Percentiles rank a stretch among this genome's conserved stretches.
Conservation (phyloP, 2,888 invertebrate genomes). For the Eristalis arbustorum region DNA sequence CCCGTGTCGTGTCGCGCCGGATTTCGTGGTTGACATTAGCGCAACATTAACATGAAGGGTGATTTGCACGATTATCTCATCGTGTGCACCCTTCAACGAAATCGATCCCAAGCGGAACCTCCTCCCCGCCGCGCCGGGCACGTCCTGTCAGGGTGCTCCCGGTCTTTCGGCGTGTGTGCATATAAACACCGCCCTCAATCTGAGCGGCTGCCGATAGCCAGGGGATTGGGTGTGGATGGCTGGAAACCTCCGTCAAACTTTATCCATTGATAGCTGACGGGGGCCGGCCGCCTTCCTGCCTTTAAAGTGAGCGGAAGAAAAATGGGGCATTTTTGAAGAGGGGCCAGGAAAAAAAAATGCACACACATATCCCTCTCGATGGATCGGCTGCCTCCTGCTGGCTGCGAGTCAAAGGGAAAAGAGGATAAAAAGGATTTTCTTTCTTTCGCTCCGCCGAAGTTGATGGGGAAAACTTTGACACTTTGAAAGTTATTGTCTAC, state of each 20-base stretch:
- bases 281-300: background rate
- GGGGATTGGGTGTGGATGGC: constrained; percentile 35
- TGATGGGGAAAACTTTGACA: constrained; percentile 58
- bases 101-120: constrained; percentile 24
- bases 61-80: constrained; percentile 47
- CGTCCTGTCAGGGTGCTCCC: background rate
- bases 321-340: constrained; percentile 34
- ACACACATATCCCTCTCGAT: constrained; percentile 10
- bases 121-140: background rate
- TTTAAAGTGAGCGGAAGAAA: background rate
- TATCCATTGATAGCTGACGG: constrained; percentile 44
- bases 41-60: constrained; percentile 39
- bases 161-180: background rate
- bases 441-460: background rate
- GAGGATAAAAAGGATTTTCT: constrained; percentile 17
- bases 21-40: constrained; percentile 45
- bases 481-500: constrained; percentile 66
- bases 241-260: constrained; percentile 58
- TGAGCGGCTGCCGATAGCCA: constrained; percentile 15
- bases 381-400: constrained; percentile 23
- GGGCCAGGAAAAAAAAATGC: background rate
- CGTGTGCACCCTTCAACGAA: constrained; percentile 27
- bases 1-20: background rate
- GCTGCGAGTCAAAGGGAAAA: constrained; percentile 17
- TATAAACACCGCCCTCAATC: background rate